Evolutionary conservation across 2,113 vertebrate species (phyloP).

Genomic region (Coryphaenoides rupestris): DNA sequence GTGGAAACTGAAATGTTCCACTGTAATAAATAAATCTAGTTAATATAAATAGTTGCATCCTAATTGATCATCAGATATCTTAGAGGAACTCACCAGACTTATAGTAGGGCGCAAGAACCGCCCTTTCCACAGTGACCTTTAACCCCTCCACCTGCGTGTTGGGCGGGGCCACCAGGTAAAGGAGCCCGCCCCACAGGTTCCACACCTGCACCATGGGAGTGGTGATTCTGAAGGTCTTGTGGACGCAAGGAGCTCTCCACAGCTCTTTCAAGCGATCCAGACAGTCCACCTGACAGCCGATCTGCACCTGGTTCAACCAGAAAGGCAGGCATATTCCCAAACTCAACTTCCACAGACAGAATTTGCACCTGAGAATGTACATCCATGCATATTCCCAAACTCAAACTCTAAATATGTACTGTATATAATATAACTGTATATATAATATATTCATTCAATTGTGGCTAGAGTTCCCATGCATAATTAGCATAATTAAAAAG

Average conservation of each 20-base stretch:
- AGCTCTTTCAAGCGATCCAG: slow-evolving; percentile 53
- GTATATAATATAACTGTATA: too few species aligned
- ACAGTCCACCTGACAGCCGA: slow-evolving; percentile 67
- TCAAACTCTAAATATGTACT: too few species aligned
- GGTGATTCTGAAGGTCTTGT: slow-evolving; percentile 47
- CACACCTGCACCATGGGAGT: slow-evolving; percentile 56
- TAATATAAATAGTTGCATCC: too few species aligned
- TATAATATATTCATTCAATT: too few species aligned
- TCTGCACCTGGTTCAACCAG: slow-evolving; percentile 61
- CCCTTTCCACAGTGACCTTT: slow-evolving; percentile 58
- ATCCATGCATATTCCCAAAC: too few species aligned
- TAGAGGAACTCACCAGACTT: slow-evolving; percentile 60
- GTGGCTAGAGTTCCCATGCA: too few species aligned
- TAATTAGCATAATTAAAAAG: too few species aligned
- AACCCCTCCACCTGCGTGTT: slow-evolving; percentile 41
- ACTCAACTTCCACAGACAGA: too few species aligned
- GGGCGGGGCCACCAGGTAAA: slow-evolving; percentile 67
- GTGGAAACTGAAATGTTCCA: too few species aligned
- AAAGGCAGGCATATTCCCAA: background rate
- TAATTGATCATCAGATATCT: too few species aligned
- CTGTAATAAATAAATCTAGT: too few species aligned
- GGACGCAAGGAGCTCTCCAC: slow-evolving; percentile 56
- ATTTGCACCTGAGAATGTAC: too few species aligned
- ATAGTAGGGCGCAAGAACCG: slow-evolving; percentile 67
- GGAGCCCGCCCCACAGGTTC: slow-evolving; percentile 71